Evolutionary conservation across 2,797 vertebrate genomes (phyloP), one percentile per base, ranked within the genome.

Genomic region (Ibycter americanus): DNA sequence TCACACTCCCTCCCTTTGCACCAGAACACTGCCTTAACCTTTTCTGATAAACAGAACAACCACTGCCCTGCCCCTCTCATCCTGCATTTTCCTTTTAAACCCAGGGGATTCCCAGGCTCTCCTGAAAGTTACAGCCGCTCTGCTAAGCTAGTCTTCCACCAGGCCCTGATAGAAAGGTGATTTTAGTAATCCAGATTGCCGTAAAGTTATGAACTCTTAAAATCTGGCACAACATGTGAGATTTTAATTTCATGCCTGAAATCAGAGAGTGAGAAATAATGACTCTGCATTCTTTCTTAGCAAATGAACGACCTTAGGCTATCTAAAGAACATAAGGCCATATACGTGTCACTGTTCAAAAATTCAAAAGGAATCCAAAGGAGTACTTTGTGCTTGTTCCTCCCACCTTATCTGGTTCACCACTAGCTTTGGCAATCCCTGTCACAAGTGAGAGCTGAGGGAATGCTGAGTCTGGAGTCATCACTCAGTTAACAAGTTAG

Each of bases 371-470:
- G 94, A 95, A 97, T 97, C 79, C 81, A 38, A 88, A 91, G 66
- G 49, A 89, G 90, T 83, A 34, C 66, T 91, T 70, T 55, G 23
- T 86, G 72, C 76, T 86, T 92, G 66, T 95, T 95, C 86, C 68
- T 91, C 70, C 32, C 2, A 62, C 77, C 36, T 93, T 95, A 97
- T 97, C 96, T 93, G 46, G 73, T 21, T 90, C 73, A 61, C 31
- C 16, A 15, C 95, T 77, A 79, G 86, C 88, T 82, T 91, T 89
- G 83, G 86, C 88, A 93, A 95, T 96, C 90, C 59, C 89, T 89
- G 95, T 90, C 84, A 59, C 90, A 95, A 97, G 91, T 94, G 88
- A 96, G 91, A 97, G 82, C 93, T 95, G 96, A 97, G 80, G 93
- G 90, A 97, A 95, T 36, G 91, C 87, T 96, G 96, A 96, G 94